Conservation (phyloP, 2,113 vertebrate species). For the Setophaga coronata region DNA sequence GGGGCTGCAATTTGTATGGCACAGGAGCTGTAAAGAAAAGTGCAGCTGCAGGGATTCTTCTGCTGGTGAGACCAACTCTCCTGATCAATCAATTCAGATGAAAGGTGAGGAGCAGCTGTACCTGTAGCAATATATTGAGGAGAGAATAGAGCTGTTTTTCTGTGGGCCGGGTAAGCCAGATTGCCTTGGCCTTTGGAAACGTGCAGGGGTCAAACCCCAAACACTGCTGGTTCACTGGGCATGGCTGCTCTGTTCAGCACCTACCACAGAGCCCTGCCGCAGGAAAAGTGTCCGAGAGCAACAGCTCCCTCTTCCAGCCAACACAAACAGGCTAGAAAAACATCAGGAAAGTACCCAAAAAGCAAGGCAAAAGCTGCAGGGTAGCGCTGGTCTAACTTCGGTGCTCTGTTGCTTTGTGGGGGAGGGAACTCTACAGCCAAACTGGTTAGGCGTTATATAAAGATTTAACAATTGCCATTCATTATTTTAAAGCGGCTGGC, state of each 20-base stretch:
- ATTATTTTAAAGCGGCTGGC: not conserved
- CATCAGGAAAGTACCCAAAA: not conserved
- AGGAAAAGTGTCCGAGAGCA: not conserved
- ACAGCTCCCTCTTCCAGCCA: not conserved
- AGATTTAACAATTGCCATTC: not conserved
- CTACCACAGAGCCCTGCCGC: fast-evolving
- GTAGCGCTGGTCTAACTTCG: not conserved
- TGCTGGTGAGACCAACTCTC: not conserved
- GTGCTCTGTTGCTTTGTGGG: not conserved
- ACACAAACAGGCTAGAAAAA: not conserved
- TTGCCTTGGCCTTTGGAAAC: not conserved
- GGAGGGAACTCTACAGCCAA: not conserved
- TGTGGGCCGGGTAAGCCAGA: not conserved
- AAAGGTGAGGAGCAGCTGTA: not conserved
- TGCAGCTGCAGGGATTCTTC: not conserved
- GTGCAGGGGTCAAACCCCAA: fast-evolving
- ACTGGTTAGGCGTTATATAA: not conserved
- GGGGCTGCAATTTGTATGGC: not conserved
- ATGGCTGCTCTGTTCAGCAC: not conserved
- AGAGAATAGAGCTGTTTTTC: not conserved
- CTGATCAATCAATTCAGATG: too few relatives aligned
- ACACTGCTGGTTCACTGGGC: not conserved
- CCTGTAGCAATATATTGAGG: not conserved
- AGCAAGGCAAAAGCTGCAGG: not conserved
- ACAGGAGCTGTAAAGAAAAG: not conserved